Percentiles rank a stretch among this genome's conserved stretches.
Conservation (phyloP, 1,140 invertebrate species). For the Chionoecetes opilio region DNA sequence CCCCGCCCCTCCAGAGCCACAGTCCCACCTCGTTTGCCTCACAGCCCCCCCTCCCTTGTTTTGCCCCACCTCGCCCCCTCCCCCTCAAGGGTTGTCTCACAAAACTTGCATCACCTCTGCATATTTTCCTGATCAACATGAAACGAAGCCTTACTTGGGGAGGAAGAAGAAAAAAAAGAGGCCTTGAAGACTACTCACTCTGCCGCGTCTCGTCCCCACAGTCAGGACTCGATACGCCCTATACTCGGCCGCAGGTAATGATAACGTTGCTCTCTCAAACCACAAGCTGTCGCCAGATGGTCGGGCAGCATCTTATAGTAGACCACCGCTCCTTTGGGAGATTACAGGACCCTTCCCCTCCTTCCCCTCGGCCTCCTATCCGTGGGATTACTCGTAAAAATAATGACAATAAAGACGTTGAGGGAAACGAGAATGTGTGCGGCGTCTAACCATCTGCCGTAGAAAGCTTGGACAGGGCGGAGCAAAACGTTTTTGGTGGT, state of each 20-base stretch:
- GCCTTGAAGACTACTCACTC: neutral
- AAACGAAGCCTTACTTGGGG: neutral
- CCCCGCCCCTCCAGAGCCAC: too few relatives aligned
- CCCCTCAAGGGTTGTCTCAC: neutral
- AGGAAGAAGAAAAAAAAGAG: neutral
- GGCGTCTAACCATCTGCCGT: neutral
- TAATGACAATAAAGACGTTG: neutral
- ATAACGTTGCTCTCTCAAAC: conserved; percentile 17
- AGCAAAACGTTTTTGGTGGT: neutral
- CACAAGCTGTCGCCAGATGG: neutral
- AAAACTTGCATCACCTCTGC: neutral
- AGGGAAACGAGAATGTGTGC: neutral
- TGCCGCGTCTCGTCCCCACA: neutral
- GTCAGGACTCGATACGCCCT: neutral
- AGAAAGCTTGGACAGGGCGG: conserved; percentile 1
- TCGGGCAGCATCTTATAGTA: neutral
- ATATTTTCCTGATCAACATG: neutral
- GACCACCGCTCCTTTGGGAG: neutral
- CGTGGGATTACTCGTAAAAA: neutral
- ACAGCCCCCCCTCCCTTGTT: neutral
- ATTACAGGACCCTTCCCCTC: neutral
- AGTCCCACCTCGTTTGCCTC: too few relatives aligned
- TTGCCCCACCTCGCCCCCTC: too few relatives aligned
- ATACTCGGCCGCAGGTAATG: neutral
- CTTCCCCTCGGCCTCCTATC: neutral